Base-by-base conservation (phyloP, 2,797 vertebrate species). In the Brachyalestes nurse region DNA sequence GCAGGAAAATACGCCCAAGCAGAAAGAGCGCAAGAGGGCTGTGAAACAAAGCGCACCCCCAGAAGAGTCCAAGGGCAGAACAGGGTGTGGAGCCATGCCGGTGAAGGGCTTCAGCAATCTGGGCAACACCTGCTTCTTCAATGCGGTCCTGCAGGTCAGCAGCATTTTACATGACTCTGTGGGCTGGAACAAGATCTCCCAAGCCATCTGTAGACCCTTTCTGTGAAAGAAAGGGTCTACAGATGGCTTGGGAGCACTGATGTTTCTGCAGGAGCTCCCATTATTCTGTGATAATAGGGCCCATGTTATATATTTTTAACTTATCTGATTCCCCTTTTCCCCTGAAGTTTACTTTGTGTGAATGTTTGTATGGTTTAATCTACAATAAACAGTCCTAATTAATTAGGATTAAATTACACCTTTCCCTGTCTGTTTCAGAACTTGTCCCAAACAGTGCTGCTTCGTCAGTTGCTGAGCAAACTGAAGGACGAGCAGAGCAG, bases 61-160 rank as follows among this genome's bases (percentile, higher is more conserved):
- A 85, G 95, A 90, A 86, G 78, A 85, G 2, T 88, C 88, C 6
- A 90, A 82, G 49, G 28, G 64, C 10, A n/a, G 75, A 19, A 86
- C 85, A 49, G 79, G 79, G 9, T 53, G 12, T 5, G 38, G 61
- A 12, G 69, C 79, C 0, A 71, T 94, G 75, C 87, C 91, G 7
- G 96, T 99, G 28, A 97, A 94, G 84, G 98, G 98, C 66, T 95
- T 99, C 73, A 98, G 97, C 90, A 99, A 99, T 88, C 90, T 99
- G 88, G 98, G 98, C 75, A 99, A 99, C 88, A 99, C 98, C 0
- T 99, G 98, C 84, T 99, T 99, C 93, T 99, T 99, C 85, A 99
- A 99, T 78, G 95, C 98, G 1, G 97, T 99, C 82, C 93, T 99
- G 91, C 98, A 99, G 97, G 98, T 99, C 86, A 72, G 81, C n/a